Conservation (phyloP, 2,113 vertebrate species). For the Oxyruncus cristatus region DNA sequence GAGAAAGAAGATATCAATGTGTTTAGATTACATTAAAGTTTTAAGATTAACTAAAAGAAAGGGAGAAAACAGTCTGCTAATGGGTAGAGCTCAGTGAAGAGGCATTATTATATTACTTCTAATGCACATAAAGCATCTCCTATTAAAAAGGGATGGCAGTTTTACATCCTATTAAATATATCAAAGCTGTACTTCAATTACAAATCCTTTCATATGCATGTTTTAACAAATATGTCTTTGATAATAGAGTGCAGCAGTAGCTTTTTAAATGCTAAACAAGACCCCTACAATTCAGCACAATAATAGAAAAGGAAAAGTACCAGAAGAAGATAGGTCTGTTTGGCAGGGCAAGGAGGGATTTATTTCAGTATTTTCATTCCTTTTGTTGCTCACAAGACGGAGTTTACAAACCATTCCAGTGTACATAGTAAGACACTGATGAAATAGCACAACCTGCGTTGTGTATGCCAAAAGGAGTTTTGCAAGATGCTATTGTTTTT, state of each 20-base stretch:
- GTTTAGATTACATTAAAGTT: slow-evolving; percentile 76
- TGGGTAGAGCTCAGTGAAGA: slow-evolving; percentile 65
- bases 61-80: slow-evolving; percentile 56
- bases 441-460: slow-evolving; percentile 15
- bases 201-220: slow-evolving; percentile 74
- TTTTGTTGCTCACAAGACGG: neutral
- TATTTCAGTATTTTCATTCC: slow-evolving; percentile 10
- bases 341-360: neutral
- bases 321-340: neutral
- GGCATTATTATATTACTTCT: slow-evolving; percentile 75
- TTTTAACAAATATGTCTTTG: slow-evolving; percentile 78
- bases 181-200: slow-evolving; percentile 78
- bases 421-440: neutral
- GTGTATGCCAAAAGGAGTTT: neutral
- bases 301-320: slow-evolving; percentile 1
- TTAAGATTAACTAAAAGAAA: slow-evolving; percentile 76
- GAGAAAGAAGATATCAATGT: slow-evolving; percentile 61
- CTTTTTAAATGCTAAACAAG: slow-evolving; percentile 68
- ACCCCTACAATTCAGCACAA: neutral
- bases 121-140: slow-evolving; percentile 76
- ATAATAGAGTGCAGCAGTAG: slow-evolving; percentile 68
- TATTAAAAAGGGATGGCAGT: slow-evolving; percentile 74
- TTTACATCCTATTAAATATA: slow-evolving; percentile 79
- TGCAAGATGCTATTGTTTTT: slow-evolving; percentile 40
- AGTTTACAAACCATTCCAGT: slow-evolving; percentile 20